Percentiles rank a stretch among this genome's conserved stretches.
These are phyloP conservation scores for Tauraco erythrolophus DNA, from an alignment of 2,113 vertebrate genomes.

Conservation along the genomic window DNA sequence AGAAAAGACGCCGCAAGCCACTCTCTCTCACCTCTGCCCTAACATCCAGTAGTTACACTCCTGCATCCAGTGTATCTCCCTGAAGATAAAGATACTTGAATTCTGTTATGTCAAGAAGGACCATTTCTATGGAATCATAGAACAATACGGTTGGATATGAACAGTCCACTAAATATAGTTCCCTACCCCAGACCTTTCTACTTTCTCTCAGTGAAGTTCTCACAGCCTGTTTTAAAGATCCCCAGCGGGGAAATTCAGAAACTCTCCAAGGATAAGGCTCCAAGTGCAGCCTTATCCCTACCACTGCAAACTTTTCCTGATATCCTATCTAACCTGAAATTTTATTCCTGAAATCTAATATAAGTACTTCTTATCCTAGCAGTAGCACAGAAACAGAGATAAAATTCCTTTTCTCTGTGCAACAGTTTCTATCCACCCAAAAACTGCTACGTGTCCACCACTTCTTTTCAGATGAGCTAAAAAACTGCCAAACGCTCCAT, in stretches of 20 bases:
- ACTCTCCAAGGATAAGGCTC: not conserved
- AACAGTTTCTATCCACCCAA: not conserved
- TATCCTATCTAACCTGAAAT: not conserved
- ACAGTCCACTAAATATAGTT: not conserved
- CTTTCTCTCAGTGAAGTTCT: not conserved
- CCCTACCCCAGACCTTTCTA: not conserved
- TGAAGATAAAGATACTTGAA: not conserved
- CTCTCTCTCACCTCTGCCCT: not conserved
- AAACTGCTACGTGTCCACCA: not conserved
- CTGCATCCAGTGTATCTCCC: not conserved
- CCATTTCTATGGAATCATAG: not conserved
- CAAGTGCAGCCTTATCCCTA: not conserved
- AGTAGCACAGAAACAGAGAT: not conserved
- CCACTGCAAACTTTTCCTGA: not conserved
- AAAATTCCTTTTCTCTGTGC: not conserved
- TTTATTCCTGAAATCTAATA: not conserved
- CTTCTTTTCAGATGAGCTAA: not conserved
- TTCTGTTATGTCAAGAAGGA: not conserved
- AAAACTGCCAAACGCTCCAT: not conserved
- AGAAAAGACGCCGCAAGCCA: not conserved
- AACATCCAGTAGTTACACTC: not conserved
- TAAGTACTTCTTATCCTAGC: not conserved
- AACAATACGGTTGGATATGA: not conserved
- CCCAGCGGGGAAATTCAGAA: not conserved
- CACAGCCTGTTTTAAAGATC: not conserved